A percentile compares a stretch with the other conserved stretches of the same genome.
phyloP scores from a whole-genome alignment of 2,888 invertebrate species.

The Agriopis marginaria region DNA sequence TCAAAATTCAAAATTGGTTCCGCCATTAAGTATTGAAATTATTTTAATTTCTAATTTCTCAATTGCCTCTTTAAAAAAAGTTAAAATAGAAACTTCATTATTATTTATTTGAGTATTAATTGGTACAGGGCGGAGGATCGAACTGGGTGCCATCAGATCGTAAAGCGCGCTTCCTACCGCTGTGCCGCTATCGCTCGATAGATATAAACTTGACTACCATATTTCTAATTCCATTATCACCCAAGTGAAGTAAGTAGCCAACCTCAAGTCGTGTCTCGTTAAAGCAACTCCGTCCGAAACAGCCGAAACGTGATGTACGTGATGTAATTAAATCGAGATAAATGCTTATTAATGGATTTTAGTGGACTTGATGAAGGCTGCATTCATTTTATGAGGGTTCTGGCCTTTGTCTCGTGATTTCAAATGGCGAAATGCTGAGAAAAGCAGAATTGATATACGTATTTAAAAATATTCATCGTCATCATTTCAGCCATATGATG shows the following conservation, averaged over 20 bases:
- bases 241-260: constrained; percentile 6
- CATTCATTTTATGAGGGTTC: constrained; percentile 15
- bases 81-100: too few relatives aligned
- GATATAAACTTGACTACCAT: constrained; percentile 1
- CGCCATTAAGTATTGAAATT: too few relatives aligned
- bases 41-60: too few relatives aligned
- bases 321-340: constrained; percentile 30
- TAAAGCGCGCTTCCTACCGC: too few relatives aligned
- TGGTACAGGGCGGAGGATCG: too few relatives aligned
- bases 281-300: constrained; percentile 27
- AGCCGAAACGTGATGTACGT: constrained; percentile 40
- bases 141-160: too few relatives aligned
- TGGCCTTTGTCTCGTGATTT: constrained; percentile 6
- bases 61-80: too few relatives aligned
- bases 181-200: not conserved
- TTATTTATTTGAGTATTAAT: too few relatives aligned
- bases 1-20: too few relatives aligned
- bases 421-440: not conserved
- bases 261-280: constrained; percentile 33
- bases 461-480: too few relatives aligned
- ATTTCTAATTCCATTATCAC: constrained; percentile 11
- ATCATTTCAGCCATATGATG: too few relatives aligned
- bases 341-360: constrained; percentile 26
- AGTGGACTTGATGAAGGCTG: constrained; percentile 23
- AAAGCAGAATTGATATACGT: not conserved